These are phyloP conservation scores for Halictus rubicundus DNA, from an alignment of 1,140 invertebrate species.

Conservation along the genomic window DNA sequence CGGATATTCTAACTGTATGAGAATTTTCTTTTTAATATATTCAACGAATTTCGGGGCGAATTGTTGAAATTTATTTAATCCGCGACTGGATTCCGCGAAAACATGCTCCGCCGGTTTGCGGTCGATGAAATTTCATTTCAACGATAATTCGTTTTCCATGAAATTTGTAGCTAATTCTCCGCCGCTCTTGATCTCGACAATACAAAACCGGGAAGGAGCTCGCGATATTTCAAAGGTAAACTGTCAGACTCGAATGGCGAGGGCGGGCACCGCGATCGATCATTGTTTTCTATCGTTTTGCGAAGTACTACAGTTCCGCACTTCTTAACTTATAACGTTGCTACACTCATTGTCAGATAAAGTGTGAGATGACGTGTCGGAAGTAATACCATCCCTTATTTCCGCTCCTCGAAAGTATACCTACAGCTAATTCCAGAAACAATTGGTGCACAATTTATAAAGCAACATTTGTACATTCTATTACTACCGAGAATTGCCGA, in stretches of 20 bases:
- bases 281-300: slow-evolving; percentile 54
- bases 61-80: too few species aligned
- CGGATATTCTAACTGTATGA: too few species aligned
- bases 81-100: too few species aligned
- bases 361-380: background rate
- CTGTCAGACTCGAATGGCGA: slow-evolving; percentile 51
- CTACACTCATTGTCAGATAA: background rate
- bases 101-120: background rate
- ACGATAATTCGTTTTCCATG: background rate
- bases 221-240: slow-evolving; percentile 66
- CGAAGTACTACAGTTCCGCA: background rate
- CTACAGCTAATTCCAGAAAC: background rate
- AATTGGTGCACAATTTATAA: too few species aligned
- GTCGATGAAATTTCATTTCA: background rate
- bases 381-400: background rate
- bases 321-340: background rate
- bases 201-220: slow-evolving; percentile 19
- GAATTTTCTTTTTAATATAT: too few species aligned
- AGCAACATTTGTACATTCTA: too few species aligned
- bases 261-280: slow-evolving; percentile 58
- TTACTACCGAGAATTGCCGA: too few species aligned
- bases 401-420: background rate
- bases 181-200: background rate
- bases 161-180: background rate
- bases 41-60: too few species aligned